phyloP scores from a whole-genome alignment of 1,140 invertebrate genomes.

The Harpegnathos saltator region DNA sequence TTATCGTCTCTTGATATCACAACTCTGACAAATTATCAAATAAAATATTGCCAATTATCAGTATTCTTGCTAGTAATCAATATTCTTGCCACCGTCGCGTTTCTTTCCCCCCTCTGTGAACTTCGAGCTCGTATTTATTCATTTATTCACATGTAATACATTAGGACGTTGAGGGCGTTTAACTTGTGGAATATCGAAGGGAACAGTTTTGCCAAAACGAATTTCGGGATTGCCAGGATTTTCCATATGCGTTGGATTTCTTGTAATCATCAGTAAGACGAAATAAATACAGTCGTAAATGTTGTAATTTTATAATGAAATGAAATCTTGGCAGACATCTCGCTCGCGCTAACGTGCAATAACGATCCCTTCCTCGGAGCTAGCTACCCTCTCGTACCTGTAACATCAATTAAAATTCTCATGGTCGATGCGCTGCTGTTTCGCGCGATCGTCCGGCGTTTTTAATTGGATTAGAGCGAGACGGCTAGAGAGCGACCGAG shows the following conservation, averaged over 20 bases:
- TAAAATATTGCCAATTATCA: not conserved
- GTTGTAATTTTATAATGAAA: conserved; percentile 36
- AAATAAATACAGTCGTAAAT: conserved; percentile 44
- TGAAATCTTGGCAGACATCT: conserved; percentile 47
- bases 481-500: conserved; percentile 70
- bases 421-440: conserved; percentile 81
- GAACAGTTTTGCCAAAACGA: too few species aligned
- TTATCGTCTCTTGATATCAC: not conserved
- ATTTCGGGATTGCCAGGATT: too few species aligned
- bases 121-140: not conserved
- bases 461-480: conserved; percentile 85
- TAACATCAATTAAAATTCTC: conserved; percentile 85
- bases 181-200: too few species aligned
- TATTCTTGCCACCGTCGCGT: not conserved
- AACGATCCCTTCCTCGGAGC: conserved; percentile 56
- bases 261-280: conserved; percentile 9
- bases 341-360: conserved; percentile 27
- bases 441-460: conserved; percentile 82
- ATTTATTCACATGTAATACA: not conserved
- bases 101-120: not conserved
- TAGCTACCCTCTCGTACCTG: conserved; percentile 73
- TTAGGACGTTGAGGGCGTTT: too few species aligned
- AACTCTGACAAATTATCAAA: not conserved
- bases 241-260: not conserved
- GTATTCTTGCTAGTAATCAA: too few species aligned